Percentiles rank a stretch among this genome's conserved stretches.
Evolutionary conservation across 1,140 invertebrate genomes (phyloP).

Genomic region (Drosophila pseudoananassae): DNA sequence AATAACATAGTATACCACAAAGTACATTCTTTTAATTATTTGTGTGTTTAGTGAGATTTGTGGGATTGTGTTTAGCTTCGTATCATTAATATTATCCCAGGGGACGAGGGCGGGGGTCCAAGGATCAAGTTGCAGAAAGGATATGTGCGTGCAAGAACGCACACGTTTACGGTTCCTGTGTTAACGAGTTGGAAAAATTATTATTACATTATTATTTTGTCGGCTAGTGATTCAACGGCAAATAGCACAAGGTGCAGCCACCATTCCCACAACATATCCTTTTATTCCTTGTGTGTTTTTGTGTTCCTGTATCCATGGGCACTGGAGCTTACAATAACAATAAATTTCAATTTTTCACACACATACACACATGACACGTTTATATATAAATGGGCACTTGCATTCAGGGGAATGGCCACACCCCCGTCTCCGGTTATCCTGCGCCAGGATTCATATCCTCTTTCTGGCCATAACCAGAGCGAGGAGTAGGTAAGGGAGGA

Average conservation of each 20-base stretch:
- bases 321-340: constrained; percentile 72
- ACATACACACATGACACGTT: constrained; percentile 18
- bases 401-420: constrained; percentile 40
- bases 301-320: constrained; percentile 22
- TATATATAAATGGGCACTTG: constrained; percentile 8
- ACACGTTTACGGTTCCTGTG: constrained; percentile 59
- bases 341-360: constrained; percentile 80
- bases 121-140: not conserved
- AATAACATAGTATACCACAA: too few relatives aligned
- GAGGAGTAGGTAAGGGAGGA: not conserved
- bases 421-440: constrained; percentile 4
- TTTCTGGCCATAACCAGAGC: not conserved
- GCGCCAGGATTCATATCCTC: not conserved
- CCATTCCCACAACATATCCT: not conserved
- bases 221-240: constrained; percentile 62
- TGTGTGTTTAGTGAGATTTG: too few relatives aligned
- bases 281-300: not conserved
- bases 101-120: not conserved
- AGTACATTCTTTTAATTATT: too few relatives aligned
- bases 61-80: too few relatives aligned
- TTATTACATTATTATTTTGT: constrained; percentile 82
- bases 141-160: not conserved
- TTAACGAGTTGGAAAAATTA: constrained; percentile 82
- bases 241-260: constrained; percentile 47
- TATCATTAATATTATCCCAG: too few relatives aligned